Evolutionary conservation across 2,888 invertebrate genomes (phyloP), one percentile per base, ranked within the genome.

Genomic region (Pelosia muscerda): DNA sequence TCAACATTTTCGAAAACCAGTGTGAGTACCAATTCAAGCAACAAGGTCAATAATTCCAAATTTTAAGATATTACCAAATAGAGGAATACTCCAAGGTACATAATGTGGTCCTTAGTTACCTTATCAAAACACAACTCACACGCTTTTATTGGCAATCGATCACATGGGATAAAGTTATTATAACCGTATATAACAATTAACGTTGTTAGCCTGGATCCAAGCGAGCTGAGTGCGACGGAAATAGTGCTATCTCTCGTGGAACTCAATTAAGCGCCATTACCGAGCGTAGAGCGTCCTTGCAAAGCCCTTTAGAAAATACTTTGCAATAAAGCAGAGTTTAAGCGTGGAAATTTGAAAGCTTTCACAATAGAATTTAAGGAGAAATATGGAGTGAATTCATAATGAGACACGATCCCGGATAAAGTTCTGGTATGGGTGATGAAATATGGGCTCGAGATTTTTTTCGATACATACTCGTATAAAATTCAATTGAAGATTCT

Each of bases 231-330:
- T 34, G 60, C 53, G 31, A 54, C 31, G 71, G 49, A 56, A 59
- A 71, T 72, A 67, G 68, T 72, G 64, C 25, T 65, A 65, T 72
- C 72, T 69, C 69, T 70, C 67, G 73, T 73, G 63, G 68, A 78
- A 81, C 66, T 76, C 69, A 79, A 82, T 82, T 79, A 78, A 23
- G 64, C n/a, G 22, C 74, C 71, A 75, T 77, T 78, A 78, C 69
- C 57, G 61, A 55, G 69, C 71, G 69, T 58, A 57, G 61, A 55
- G 69, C 71, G 69, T 58, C 59, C 72, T 38, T 66, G 42, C 53
- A 31, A 57, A 22, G 15, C 28, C 42, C 57, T 62, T 25, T 57
- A 62, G 28, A 42, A 62, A 62, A 62, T 62, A 62, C 57, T 57
- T 28, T 31, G 57, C 53, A 59, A 38, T 59, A 38, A 34, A 31